Evolutionary conservation across 2,797 vertebrate genomes (phyloP), one percentile per base, ranked within the genome.

Genomic region (Gephyroberyx darwinii): DNA sequence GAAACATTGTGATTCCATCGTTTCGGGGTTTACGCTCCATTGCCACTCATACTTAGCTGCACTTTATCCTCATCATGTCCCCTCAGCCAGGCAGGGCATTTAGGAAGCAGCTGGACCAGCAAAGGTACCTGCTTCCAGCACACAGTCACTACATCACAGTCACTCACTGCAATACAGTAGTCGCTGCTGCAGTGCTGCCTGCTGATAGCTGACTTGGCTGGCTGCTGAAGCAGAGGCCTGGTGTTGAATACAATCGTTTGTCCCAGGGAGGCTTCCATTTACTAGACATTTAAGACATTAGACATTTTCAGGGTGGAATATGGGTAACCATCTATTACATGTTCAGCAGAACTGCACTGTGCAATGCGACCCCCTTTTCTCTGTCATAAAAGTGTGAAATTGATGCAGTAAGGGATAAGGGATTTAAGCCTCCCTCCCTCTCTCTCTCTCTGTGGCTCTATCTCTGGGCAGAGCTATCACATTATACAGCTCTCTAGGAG

Each of bases 131-230:
- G 62, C 57, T 70, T 69, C 43, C 77, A 65, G 67, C 71, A 33
- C 75, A 45, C 71, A 74, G 43, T 67, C 88, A 58, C 86, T 88
- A 68, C 55, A 86, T 88, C 89, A 87, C 75, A 52, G 66, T 20
- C 65, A 30, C 55, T 75, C 47, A 35, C 68, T 63, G 84, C 78
- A 65, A 74, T 65, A 62, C 50, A 16, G 71, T 43, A 1, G 55
- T 77, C 66, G 35, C 76, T 85, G 87, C 86, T 85, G 90, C 90
- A 86, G 88, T 80, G 84, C 81, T 81, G 77, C 81, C 79, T 63
- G 85, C 82, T 68, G 69, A 84, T 69, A 35, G 89, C 90, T 90
- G 89, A 91, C 82, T 87, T 85, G 45, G 80, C 91, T 70, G 39
- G 9, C 79, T 68, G 76, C 77, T 53, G 54, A 52, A 58, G 69